Evolutionary conservation across 2,888 invertebrate genomes (phyloP).

Genomic region (Lycophotia porphyrea): DNA sequence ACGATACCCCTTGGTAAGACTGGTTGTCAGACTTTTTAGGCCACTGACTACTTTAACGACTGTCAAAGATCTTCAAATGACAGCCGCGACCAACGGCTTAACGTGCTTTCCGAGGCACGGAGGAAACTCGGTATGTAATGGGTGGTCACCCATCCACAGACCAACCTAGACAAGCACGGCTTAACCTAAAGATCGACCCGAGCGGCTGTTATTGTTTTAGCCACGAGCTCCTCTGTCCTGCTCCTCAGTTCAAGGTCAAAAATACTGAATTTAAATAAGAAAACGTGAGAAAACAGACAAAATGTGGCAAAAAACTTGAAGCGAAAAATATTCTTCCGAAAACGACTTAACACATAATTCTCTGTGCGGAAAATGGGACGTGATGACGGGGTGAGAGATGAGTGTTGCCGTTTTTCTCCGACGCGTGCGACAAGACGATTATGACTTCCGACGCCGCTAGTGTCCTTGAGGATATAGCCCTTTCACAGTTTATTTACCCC

Average conservation of each 20-base stretch:
- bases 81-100: too few relatives aligned
- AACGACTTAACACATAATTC: constrained; percentile 5
- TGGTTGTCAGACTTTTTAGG: too few relatives aligned
- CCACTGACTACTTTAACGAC: too few relatives aligned
- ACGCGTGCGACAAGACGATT: constrained; percentile 1
- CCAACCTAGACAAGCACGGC: too few relatives aligned
- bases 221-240: too few relatives aligned
- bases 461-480: not conserved
- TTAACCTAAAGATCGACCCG: too few relatives aligned
- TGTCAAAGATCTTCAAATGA: too few relatives aligned
- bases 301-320: not conserved
- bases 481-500: constrained; percentile 3
- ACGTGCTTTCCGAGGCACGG: too few relatives aligned
- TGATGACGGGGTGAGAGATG: not conserved
- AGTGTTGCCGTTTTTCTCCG: not conserved
- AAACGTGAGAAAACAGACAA: not conserved
- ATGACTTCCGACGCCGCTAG: constrained; percentile 3
- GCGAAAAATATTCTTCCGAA: not conserved
- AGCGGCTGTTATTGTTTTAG: too few relatives aligned
- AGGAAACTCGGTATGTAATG: too few relatives aligned
- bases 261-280: not conserved
- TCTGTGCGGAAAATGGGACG: constrained; percentile 1
- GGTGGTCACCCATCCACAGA: too few relatives aligned
- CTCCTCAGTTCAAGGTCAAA: not conserved
- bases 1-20: too few relatives aligned